Evolutionary conservation across 2,797 vertebrate genomes (phyloP).

Genomic region (Pangasius djambal): DNA sequence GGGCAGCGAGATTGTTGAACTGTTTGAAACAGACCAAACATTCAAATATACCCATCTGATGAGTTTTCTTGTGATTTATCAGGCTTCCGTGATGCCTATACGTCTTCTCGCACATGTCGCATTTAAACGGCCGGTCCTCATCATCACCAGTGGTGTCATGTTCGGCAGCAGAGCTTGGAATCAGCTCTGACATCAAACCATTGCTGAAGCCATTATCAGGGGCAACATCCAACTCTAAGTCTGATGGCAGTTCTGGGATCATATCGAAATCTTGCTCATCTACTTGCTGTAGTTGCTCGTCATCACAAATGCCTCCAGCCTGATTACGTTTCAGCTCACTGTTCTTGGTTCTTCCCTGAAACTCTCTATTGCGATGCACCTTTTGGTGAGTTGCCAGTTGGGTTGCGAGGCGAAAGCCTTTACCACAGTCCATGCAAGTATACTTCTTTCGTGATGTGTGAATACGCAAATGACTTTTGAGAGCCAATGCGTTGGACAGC

Average conservation of each 20-base stretch:
- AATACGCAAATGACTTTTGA: slow-evolving; percentile 87
- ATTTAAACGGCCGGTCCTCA: slow-evolving; percentile 73
- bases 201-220: slow-evolving; percentile 50
- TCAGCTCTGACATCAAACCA: slow-evolving; percentile 43
- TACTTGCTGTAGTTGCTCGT: slow-evolving; percentile 43
- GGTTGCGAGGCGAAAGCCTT: slow-evolving; percentile 77
- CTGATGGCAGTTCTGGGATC: slow-evolving; percentile 50
- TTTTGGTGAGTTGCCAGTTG: slow-evolving; percentile 79
- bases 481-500: slow-evolving; percentile 82
- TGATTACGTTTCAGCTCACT: slow-evolving; percentile 57
- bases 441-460: slow-evolving; percentile 83
- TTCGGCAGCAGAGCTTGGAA: slow-evolving; percentile 63
- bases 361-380: slow-evolving; percentile 66
- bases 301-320: slow-evolving; percentile 39
- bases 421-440: slow-evolving; percentile 79
- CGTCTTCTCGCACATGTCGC: slow-evolving; percentile 77
- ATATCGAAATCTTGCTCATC: slow-evolving; percentile 54
- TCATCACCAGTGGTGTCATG: slow-evolving; percentile 62
- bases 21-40: slow-evolving; percentile 79
- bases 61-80: slow-evolving; percentile 80
- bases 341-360: slow-evolving; percentile 58
- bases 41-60: slow-evolving; percentile 78
- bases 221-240: slow-evolving; percentile 50
- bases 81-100: slow-evolving; percentile 80
- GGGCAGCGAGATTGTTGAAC: slow-evolving; percentile 86